phyloP scores from a whole-genome alignment of 2,797 vertebrate species.

The Leptodactylus fallax region DNA sequence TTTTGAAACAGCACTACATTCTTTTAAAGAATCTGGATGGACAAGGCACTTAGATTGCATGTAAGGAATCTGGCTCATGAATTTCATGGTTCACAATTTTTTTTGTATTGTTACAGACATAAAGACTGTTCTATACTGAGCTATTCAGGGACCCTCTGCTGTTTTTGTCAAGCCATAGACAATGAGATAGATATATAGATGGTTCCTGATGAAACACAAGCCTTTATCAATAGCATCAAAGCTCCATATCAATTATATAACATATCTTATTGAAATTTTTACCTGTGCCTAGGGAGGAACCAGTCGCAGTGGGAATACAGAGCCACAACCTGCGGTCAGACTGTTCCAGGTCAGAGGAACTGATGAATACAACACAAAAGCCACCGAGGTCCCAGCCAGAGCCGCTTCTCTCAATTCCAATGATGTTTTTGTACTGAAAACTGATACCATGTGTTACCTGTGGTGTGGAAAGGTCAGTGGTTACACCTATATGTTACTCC shows the following conservation, averaged over 20 bases:
- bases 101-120: too few relatives aligned
- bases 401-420: slow-evolving; percentile 88
- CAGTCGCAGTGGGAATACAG: slow-evolving; percentile 73
- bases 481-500: too few relatives aligned
- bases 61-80: too few relatives aligned
- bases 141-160: too few relatives aligned
- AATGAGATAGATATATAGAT: too few relatives aligned
- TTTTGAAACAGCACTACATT: too few relatives aligned
- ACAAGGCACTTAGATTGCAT: too few relatives aligned
- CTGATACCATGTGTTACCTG: slow-evolving; percentile 79
- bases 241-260: neutral
- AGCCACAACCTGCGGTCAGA: slow-evolving; percentile 70
- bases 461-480: slow-evolving; percentile 89
- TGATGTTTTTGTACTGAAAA: slow-evolving; percentile 85
- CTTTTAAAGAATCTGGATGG: too few relatives aligned
- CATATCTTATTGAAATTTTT: neutral
- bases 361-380: slow-evolving; percentile 84
- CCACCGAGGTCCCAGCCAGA: slow-evolving; percentile 82
- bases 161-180: too few relatives aligned
- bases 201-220: neutral
- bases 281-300: slow-evolving; percentile 82
- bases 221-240: neutral
- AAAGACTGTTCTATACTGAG: too few relatives aligned
- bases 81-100: too few relatives aligned
- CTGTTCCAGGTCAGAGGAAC: slow-evolving; percentile 91